Evolutionary conservation across 2,888 invertebrate species (phyloP).

Genomic region (Bombylius discolor): DNA sequence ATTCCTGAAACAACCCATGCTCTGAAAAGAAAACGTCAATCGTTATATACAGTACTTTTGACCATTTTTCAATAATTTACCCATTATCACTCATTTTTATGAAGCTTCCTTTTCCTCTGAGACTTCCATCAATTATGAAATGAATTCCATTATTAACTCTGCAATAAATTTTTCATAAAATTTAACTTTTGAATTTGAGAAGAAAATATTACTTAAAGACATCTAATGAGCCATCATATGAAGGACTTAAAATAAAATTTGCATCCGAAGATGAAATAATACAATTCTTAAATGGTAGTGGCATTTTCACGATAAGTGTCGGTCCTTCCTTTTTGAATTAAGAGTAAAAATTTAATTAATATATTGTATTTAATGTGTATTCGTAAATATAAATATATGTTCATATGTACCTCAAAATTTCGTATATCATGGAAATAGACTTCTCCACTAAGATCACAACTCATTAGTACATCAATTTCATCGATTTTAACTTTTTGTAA

Average conservation of each 20-base stretch:
- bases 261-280: constrained; percentile 27
- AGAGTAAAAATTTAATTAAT: not conserved
- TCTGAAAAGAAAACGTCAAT: constrained; percentile 21
- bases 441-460: constrained; percentile 34
- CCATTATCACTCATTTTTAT: constrained; percentile 32
- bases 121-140: constrained; percentile 23
- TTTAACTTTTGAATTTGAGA: not conserved
- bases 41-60: too few species aligned
- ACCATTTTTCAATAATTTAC: constrained; percentile 16
- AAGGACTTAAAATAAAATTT: constrained; percentile 28
- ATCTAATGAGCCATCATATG: constrained; percentile 27
- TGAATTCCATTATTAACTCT: constrained; percentile 24
- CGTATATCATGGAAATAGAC: constrained; percentile 28
- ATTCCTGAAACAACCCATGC: constrained; percentile 32
- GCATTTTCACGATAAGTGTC: constrained; percentile 27
- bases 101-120: constrained; percentile 29
- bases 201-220: constrained; percentile 21
- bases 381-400: not conserved
- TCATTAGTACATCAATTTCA: constrained; percentile 24
- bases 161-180: not conserved
- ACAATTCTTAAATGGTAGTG: constrained; percentile 31
- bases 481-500: constrained; percentile 21
- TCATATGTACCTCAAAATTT: constrained; percentile 19
- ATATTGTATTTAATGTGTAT: too few species aligned
- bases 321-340: constrained; percentile 20